Evolutionary conservation across 2,113 vertebrate genomes (phyloP).

Genomic region (Tylochromis polylepis): DNA sequence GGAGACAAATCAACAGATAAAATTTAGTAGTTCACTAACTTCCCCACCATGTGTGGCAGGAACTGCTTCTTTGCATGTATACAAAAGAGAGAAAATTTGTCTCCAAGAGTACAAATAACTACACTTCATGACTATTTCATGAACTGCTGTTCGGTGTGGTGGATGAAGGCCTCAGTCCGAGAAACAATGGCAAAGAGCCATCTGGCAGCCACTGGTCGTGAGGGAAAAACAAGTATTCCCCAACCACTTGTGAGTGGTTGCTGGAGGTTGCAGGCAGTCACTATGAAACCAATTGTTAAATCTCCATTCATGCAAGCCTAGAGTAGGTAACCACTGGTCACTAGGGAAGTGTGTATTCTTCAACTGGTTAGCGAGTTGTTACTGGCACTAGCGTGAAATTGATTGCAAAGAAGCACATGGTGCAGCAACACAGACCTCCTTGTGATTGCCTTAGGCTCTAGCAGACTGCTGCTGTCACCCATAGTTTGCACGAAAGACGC

Average conservation of each 20-base stretch:
- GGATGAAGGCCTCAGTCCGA: not conserved
- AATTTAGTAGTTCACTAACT: not conserved
- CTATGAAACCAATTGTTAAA: not conserved
- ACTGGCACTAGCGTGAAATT: not conserved
- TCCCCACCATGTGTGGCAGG: not conserved
- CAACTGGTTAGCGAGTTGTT: not conserved
- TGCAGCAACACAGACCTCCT: not conserved
- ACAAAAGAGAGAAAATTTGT: not conserved
- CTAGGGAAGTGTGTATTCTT: not conserved
- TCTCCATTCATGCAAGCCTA: not conserved
- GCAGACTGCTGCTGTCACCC: not conserved
- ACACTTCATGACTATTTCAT: not conserved
- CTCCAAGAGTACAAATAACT: not conserved
- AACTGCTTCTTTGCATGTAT: not conserved
- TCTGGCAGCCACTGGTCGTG: not conserved
- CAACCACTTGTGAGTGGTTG: not conserved
- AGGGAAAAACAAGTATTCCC: not conserved
- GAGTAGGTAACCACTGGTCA: not conserved
- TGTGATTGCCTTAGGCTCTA: not conserved
- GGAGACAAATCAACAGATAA: not conserved
- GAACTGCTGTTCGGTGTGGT: not conserved
- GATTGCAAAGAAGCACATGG: not conserved
- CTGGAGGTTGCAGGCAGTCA: not conserved
- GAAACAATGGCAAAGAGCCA: not conserved
- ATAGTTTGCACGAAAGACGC: not conserved